Conservation (phyloP, 2,888 invertebrate genomes). For the Metallyticus violacea region DNA sequence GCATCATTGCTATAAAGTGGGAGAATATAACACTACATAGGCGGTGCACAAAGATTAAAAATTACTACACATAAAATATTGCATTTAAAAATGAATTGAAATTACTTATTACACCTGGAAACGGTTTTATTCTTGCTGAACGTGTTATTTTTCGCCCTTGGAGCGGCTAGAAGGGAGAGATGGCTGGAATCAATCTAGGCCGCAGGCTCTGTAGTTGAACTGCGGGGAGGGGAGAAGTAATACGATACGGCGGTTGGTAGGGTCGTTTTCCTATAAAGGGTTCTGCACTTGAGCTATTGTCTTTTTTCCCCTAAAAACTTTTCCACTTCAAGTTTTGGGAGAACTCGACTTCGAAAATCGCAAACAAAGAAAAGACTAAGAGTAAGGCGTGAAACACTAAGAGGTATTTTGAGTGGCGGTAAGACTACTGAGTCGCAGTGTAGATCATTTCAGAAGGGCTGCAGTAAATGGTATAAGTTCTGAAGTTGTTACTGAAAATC, state of each 20-base stretch:
- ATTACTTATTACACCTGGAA: too few relatives aligned
- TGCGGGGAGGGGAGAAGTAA: not conserved
- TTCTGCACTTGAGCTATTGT: not conserved
- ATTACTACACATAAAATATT: too few relatives aligned
- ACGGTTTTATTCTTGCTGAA: not conserved
- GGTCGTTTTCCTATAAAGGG: not conserved
- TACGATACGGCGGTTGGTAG: not conserved
- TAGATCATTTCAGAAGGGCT: too few relatives aligned
- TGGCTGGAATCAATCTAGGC: not conserved
- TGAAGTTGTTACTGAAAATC: too few relatives aligned
- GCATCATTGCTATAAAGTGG: too few relatives aligned
- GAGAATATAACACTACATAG: too few relatives aligned
- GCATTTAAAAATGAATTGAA: too few relatives aligned
- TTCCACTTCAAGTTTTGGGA: not conserved
- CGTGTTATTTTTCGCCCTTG: not conserved
- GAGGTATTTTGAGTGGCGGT: too few relatives aligned
- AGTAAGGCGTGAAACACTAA: too few relatives aligned
- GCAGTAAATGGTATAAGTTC: too few relatives aligned
- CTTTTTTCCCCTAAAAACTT: not conserved
- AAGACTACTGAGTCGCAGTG: not conserved
- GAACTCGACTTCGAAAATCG: not conserved
- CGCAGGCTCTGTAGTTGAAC: not conserved
- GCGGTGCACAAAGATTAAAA: too few relatives aligned
- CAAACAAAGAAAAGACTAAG: not conserved
- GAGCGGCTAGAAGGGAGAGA: too few relatives aligned